Base-by-base conservation (phyloP, 2,888 invertebrate species). In the Drosophila tanythrix region DNA sequence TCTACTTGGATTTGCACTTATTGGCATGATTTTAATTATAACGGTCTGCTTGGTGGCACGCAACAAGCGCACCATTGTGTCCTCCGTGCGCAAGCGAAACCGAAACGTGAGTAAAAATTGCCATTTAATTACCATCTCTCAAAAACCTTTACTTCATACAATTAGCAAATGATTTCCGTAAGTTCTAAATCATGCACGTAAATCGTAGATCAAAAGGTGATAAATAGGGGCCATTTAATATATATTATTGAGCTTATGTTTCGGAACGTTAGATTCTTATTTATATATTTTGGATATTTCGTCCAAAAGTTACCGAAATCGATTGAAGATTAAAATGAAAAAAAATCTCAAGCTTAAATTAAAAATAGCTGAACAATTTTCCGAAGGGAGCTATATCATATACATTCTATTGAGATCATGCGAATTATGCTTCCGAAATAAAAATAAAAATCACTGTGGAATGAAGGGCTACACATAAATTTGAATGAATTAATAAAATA, bases 31-130 rank as follows among this genome's bases (percentile, higher is more conserved):
- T 93, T 58, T 93, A 93, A 81, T 94, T 92, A 74, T 93, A 70
- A 92, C 95, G 59, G 92, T 95, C 5, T 95, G 94, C 55, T 90
- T 95, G 58, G 94, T 94, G 15, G 94, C 95, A 74, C 93, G 94
- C 82, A 93, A 93, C 73, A 93, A 92, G 76, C 90, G 92, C 81
- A 91, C 90, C 55, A 92, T 92, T 77, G 92, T 92, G 33, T 91
- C 92, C 70, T 92, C 92, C 6, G 91, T 92, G 46, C 86, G 92
- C 74, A 93, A 92, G 82, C 91, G 93, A 59, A 93, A 93, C 85
- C 91, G 92, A 67, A 92, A 92, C 81, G 93, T 93, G 89, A 93
- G 92, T 91, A 38, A 55, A 82, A 72, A 81, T 62, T 79, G 78
- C 85, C 80, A 78, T 72, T 76, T 78, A 84, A 81, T 74, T 89